Conservation (phyloP, 2,888 invertebrate genomes). For the Meteorus colon region DNA sequence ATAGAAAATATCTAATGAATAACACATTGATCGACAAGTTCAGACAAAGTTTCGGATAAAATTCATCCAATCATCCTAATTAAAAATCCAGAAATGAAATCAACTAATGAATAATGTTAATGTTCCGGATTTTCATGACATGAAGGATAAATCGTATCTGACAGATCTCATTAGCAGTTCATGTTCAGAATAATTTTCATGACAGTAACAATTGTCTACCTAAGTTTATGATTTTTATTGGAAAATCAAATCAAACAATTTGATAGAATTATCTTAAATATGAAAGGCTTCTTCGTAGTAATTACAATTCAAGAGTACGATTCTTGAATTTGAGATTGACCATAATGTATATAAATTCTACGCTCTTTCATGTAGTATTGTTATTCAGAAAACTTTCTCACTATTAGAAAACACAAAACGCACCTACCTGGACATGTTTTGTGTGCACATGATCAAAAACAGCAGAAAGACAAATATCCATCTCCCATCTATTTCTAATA, state of each 20-base stretch:
- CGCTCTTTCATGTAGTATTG: background rate
- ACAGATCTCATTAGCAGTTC: too few relatives aligned
- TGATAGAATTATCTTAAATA: background rate
- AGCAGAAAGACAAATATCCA: conserved; percentile 27
- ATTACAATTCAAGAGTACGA: background rate
- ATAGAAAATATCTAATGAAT: too few relatives aligned
- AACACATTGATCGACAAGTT: too few relatives aligned
- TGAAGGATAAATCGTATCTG: too few relatives aligned
- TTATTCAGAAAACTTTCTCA: conserved; percentile 24
- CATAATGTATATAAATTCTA: background rate
- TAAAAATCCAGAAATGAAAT: too few relatives aligned
- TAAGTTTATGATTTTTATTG: too few relatives aligned
- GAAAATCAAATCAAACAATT: background rate
- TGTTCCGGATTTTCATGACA: too few relatives aligned
- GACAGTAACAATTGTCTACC: too few relatives aligned
- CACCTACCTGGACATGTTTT: conserved; percentile 29
- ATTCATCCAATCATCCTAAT: too few relatives aligned
- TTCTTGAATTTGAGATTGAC: background rate
- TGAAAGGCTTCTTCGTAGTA: background rate
- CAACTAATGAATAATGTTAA: too few relatives aligned
- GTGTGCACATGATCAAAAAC: conserved; percentile 28
- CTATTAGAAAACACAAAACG: conserved; percentile 31
- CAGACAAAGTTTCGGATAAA: too few relatives aligned
- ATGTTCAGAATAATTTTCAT: too few relatives aligned
- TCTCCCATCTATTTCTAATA: background rate